phyloP scores from a whole-genome alignment of 2,888 invertebrate species.

The Yponomeuta sedellus region DNA sequence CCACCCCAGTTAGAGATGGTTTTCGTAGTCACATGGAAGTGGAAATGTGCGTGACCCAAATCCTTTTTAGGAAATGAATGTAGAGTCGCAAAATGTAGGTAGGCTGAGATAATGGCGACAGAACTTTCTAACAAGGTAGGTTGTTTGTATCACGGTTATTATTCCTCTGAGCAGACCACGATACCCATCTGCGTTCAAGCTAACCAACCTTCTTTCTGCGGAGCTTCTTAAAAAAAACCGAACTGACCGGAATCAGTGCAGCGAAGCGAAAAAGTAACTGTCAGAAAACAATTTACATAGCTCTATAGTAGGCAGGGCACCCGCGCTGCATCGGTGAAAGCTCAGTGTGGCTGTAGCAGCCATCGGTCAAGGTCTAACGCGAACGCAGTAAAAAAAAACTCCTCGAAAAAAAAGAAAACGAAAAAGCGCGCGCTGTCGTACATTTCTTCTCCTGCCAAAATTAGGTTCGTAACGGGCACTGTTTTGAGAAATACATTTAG shows the following conservation, averaged over 20 bases:
- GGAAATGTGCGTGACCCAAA: background rate
- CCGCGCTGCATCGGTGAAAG: conserved; percentile 41
- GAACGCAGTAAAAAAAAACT: conserved; percentile 26
- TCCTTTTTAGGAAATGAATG: background rate
- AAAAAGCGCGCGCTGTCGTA: conserved; percentile 54
- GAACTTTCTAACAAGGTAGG: background rate
- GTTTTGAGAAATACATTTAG: background rate
- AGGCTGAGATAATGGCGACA: background rate
- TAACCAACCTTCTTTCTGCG: conserved; percentile 7
- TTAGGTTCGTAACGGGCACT: conserved; percentile 28
- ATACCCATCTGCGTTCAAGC: background rate
- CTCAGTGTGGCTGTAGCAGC: conserved; percentile 65
- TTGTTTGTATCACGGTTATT: background rate
- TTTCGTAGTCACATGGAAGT: no score
- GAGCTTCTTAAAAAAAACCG: conserved; percentile 11
- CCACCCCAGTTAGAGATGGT: no score
- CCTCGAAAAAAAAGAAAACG: conserved; percentile 36
- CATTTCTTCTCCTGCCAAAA: conserved; percentile 45
- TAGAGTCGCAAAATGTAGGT: background rate
- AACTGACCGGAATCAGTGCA: conserved; percentile 55
- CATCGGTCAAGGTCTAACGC: conserved; percentile 48
- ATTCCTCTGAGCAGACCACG: background rate
- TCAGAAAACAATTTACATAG: conserved; percentile 68
- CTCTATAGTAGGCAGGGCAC: conserved; percentile 33
- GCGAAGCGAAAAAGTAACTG: conserved; percentile 69